Evolutionary conservation across 64 coral and sea anemone genomes (phyloP).

Genomic region (Actinia equina): DNA sequence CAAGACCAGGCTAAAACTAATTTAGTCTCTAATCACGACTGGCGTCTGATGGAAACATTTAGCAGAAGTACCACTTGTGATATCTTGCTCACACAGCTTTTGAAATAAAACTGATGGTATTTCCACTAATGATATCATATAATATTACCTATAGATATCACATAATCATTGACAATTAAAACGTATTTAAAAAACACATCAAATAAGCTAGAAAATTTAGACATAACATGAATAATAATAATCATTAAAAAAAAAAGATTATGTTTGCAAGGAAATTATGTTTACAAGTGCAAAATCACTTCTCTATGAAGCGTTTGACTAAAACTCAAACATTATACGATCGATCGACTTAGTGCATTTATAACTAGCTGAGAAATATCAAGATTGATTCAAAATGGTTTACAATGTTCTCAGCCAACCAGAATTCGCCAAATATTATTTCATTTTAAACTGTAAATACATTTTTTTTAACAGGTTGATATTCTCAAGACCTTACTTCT

Average conservation of each 20-base stretch:
- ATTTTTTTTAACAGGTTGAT: constrained; percentile 12
- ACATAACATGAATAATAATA: no score
- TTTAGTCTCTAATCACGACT: no score
- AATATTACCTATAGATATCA: no score
- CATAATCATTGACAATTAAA: no score
- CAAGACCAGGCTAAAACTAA: no score
- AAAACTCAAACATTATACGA: not conserved
- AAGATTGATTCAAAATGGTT: not conserved
- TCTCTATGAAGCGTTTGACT: not conserved
- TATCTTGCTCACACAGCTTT: no score
- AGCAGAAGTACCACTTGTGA: no score
- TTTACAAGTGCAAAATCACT: not conserved
- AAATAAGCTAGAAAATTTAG: no score
- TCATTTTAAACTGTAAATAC: not conserved
- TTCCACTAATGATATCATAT: no score
- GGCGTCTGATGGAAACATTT: no score
- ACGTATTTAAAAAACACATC: no score
- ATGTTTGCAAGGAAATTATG: not conserved
- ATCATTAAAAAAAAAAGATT: not conserved
- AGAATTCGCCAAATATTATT: constrained; percentile 65
- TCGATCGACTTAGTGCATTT: not conserved
- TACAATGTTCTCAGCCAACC: constrained; percentile 62
- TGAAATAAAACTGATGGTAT: no score
- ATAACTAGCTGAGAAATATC: not conserved
- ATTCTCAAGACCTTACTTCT: not conserved